Evolutionary conservation across 2,888 invertebrate genomes (phyloP), one percentile per base, ranked within the genome.

Genomic region (Apoda limacodes): DNA sequence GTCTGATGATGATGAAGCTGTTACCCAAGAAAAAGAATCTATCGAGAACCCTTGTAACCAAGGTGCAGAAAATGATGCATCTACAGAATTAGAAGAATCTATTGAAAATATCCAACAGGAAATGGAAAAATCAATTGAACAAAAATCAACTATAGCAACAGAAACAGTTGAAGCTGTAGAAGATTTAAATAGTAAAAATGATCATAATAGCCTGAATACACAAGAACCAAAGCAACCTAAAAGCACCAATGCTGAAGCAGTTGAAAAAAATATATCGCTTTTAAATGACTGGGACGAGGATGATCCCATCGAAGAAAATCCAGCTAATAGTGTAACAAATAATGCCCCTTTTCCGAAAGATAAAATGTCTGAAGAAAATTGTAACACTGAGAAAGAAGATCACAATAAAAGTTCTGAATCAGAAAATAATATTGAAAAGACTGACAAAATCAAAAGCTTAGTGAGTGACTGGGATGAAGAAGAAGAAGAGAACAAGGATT

Each of bases 381-480:
- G n/a, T n/a, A n/a, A n/a, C n/a, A 32, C 26, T 19, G 13, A 32
- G 19, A 28, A 32, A 13, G 30, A 28, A 36, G 22, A 28, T 25
- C 19, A 21, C 19, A 28, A 34, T 14, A 28, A 23, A 11, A 27
- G 29, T 12, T 26, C 11, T 13, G 28, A 24, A 28, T 20, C 25
- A 13, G 25, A 27, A 14, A 34, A 28, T 13, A 31, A 37, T 13
- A 26, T 5, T 37, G 36, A 28, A 17, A 17, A 66, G 42, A 52
- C 56, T 40, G 60, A 69, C 19, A 72, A 69, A 34, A 74, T 82
- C 10, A 74, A 71, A 45, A 78, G 56, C 35, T 54, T 82, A 37
- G 81, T 82, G 10, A 82, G 81, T 46, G 82, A 82, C 46, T 82
- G 82, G 82, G 81, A 80, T 46, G 82, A 82, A 34, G 75, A 74